These are phyloP conservation scores for Hycleus phaleratus DNA, from an alignment of 1,140 invertebrate species.

Conservation along the genomic window DNA sequence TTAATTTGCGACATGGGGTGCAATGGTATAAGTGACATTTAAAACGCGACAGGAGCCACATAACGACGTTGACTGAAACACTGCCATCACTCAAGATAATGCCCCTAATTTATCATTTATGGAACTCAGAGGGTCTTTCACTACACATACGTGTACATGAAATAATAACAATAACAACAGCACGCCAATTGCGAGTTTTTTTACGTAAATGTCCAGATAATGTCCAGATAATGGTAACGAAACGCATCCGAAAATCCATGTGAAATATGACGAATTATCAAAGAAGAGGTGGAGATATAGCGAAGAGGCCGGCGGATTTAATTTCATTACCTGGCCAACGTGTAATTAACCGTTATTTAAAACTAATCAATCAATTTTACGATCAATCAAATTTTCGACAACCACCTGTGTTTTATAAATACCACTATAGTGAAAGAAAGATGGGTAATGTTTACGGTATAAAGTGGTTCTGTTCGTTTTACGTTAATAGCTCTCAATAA, in stretches of 20 bases:
- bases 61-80: conserved; percentile 30
- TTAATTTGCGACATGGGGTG: conserved; percentile 25
- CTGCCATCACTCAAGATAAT: conserved; percentile 32
- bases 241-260: neutral
- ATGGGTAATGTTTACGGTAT: too few species aligned
- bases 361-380: conserved; percentile 18
- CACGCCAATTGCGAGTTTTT: conserved; percentile 6
- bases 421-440: conserved; percentile 3
- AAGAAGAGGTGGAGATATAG: neutral
- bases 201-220: neutral
- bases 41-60: conserved; percentile 31
- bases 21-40: conserved; percentile 22
- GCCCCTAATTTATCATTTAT: conserved; percentile 27
- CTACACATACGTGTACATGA: conserved; percentile 18
- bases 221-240: neutral
- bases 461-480: too few species aligned
- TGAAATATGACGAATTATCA: neutral
- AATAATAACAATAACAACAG: too few species aligned
- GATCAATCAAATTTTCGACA: conserved; percentile 19
- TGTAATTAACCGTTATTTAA: conserved; percentile 10
- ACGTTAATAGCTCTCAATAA: too few species aligned
- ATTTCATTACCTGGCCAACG: conserved; percentile 13
- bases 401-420: conserved; percentile 14
- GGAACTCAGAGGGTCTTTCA: conserved; percentile 22
- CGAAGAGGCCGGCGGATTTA: neutral